phyloP scores from a whole-genome alignment of 2,113 vertebrate species.

The Sinocyclocheilus anshuiensis region DNA sequence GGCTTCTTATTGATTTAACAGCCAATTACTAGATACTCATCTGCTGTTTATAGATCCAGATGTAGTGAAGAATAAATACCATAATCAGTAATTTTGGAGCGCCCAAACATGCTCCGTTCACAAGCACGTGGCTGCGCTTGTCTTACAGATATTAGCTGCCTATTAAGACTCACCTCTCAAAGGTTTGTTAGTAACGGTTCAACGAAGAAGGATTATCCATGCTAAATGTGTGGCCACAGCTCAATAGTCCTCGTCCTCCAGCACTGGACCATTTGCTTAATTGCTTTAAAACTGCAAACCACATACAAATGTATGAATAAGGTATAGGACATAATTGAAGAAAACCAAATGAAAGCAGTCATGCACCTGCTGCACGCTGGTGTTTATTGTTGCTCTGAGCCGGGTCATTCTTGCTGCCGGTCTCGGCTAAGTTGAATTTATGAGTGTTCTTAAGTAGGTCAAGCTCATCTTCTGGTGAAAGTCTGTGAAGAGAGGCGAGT shows the following conservation, averaged over 20 bases:
- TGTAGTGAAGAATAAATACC: slow-evolving; percentile 10
- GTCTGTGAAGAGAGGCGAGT: not conserved
- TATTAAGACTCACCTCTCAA: slow-evolving; percentile 24
- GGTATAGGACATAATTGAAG: slow-evolving; percentile 42
- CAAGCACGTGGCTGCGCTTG: not conserved
- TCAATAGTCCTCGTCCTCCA: not conserved
- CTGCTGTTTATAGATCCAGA: slow-evolving; percentile 20
- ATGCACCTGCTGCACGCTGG: slow-evolving; percentile 47
- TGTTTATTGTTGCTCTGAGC: slow-evolving; percentile 48
- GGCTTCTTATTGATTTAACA: slow-evolving; percentile 33
- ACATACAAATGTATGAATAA: slow-evolving; percentile 33
- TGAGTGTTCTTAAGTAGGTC: slow-evolving; percentile 43
- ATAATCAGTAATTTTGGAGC: not conserved
- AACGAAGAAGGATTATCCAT: slow-evolving; percentile 22
- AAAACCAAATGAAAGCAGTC: slow-evolving; percentile 35
- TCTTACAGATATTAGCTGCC: not conserved
- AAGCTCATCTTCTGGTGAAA: slow-evolving; percentile 38
- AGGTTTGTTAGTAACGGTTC: not conserved
- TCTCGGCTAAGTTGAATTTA: slow-evolving; percentile 50
- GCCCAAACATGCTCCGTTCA: not conserved
- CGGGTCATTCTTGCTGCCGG: slow-evolving; percentile 29
- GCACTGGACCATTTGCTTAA: not conserved
- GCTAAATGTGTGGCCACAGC: slow-evolving; percentile 16
- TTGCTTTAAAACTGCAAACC: slow-evolving; percentile 24
- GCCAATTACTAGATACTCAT: not conserved